A percentile compares a stretch with the other conserved stretches of the same genome.
Evolutionary conservation across 2,888 invertebrate species (phyloP).

Genomic region (Drosophila multiciliata): DNA sequence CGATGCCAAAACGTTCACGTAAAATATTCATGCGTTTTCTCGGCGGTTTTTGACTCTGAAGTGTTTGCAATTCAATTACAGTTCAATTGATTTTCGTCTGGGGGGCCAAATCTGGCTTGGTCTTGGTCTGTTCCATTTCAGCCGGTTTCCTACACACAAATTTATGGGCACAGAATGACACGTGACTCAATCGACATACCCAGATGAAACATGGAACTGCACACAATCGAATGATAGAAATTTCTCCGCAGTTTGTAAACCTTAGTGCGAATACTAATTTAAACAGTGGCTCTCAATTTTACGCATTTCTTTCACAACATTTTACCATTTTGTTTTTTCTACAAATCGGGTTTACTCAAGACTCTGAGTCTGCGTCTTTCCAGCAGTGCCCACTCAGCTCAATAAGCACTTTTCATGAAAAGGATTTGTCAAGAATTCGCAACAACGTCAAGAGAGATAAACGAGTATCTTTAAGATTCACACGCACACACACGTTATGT

Average conservation of each 20-base stretch:
- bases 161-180: slow-evolving; percentile 43
- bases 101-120: slow-evolving; percentile 45
- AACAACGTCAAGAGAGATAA: slow-evolving; percentile 6
- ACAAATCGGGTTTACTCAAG: background rate
- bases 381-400: slow-evolving; percentile 12
- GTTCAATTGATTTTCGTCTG: slow-evolving; percentile 75
- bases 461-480: slow-evolving; percentile 29
- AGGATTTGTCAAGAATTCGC: slow-evolving; percentile 6
- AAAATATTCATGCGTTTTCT: slow-evolving; percentile 78
- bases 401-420: slow-evolving; percentile 26
- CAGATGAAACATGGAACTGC: slow-evolving; percentile 7
- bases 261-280: background rate
- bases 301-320: background rate
- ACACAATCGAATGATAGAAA: slow-evolving; percentile 4
- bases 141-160: slow-evolving; percentile 23
- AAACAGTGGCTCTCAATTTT: background rate
- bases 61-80: slow-evolving; percentile 78
- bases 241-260: background rate
- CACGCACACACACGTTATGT: background rate
- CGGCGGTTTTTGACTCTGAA: slow-evolving; percentile 69
- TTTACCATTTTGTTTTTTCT: background rate
- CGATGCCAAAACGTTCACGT: slow-evolving; percentile 70
- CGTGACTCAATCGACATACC: slow-evolving; percentile 35
- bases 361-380: background rate
- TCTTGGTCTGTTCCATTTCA: slow-evolving; percentile 9